Evolutionary conservation across 2,888 invertebrate genomes (phyloP).

Genomic region (Amblyteles armatorius): DNA sequence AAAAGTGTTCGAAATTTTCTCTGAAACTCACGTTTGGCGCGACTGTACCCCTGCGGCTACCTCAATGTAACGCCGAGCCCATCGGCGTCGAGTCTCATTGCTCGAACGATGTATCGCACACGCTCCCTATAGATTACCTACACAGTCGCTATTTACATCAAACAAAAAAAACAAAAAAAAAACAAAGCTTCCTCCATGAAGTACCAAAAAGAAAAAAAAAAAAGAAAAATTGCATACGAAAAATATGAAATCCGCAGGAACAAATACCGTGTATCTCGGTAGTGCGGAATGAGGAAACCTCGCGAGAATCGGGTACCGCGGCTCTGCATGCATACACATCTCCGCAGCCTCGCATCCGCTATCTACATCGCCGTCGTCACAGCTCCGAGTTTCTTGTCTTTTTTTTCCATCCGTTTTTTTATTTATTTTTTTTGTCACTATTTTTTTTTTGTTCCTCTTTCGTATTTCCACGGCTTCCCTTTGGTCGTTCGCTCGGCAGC

Average conservation of each 20-base stretch:
- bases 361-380: slow-evolving; percentile 31
- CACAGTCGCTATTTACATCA: neutral
- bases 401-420: neutral
- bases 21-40: too few species aligned
- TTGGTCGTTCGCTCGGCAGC: slow-evolving; percentile 18
- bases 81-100: too few species aligned
- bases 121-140: too few species aligned
- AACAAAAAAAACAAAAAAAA: neutral
- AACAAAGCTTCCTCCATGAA: too few species aligned
- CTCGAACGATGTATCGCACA: too few species aligned
- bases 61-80: too few species aligned
- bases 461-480: slow-evolving; percentile 28
- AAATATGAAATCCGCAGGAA: neutral
- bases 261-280: neutral
- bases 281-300: neutral
- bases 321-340: neutral
- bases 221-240: neutral
- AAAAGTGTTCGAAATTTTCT: too few species aligned
- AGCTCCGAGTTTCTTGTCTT: slow-evolving; percentile 23
- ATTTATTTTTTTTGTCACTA: neutral
- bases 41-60: too few species aligned
- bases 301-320: neutral
- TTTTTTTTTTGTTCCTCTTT: slow-evolving; percentile 1
- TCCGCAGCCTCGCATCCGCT: neutral
- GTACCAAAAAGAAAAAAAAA: neutral